phyloP scores from a whole-genome alignment of 2,888 invertebrate species.

The Deilephila elpenor region DNA sequence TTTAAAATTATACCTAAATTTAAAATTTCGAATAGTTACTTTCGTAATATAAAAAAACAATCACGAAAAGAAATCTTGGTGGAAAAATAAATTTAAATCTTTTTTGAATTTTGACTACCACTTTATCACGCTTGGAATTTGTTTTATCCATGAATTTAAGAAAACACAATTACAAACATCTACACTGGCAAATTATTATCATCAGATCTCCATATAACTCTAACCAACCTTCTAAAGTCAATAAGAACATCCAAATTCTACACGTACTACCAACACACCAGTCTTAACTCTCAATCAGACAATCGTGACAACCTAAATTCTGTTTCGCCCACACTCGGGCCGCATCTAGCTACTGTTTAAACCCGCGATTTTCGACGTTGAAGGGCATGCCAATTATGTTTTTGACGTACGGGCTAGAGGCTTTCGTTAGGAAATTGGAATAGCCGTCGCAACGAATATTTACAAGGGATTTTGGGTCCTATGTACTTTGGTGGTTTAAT shows the following conservation, averaged over 20 bases:
- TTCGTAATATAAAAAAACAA: no score
- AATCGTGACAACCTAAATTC: not conserved
- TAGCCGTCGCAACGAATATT: constrained; percentile 57
- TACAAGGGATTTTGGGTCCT: constrained; percentile 44
- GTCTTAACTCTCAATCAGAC: not conserved
- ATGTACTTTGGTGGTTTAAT: not conserved
- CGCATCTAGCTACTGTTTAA: constrained; percentile 46
- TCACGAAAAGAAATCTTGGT: no score
- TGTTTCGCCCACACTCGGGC: not conserved
- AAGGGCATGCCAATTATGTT: constrained; percentile 79
- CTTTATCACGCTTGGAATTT: no score
- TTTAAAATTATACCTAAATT: no score
- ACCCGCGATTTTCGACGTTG: constrained; percentile 44
- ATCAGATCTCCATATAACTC: no score
- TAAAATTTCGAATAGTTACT: no score
- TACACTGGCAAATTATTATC: no score
- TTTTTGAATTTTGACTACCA: no score
- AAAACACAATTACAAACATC: no score
- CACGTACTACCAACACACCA: not conserved
- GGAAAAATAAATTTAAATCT: no score
- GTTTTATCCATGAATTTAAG: no score
- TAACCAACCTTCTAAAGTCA: not conserved
- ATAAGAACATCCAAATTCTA: not conserved
- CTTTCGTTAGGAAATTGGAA: constrained; percentile 68
- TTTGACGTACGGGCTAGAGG: constrained; percentile 63